Conservation (phyloP, 2,113 vertebrate species). For the Pterophyllum scalare region DNA sequence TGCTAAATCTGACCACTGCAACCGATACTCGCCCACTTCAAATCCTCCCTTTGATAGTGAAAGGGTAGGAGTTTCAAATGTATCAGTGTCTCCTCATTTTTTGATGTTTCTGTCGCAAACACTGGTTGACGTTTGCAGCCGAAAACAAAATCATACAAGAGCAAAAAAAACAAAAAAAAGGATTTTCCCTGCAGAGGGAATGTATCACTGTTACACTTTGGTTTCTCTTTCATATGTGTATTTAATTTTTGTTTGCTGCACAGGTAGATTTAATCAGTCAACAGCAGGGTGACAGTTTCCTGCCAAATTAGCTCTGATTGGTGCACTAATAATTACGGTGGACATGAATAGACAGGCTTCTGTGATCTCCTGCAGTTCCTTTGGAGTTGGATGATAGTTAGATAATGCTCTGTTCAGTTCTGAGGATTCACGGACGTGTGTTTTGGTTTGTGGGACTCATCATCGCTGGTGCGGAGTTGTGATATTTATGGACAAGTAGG, state of each 20-base stretch:
- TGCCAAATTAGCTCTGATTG: slow-evolving; percentile 34
- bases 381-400: slow-evolving; percentile 51
- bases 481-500: slow-evolving; percentile 91
- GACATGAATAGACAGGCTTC: slow-evolving; percentile 39
- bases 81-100: slow-evolving; percentile 63
- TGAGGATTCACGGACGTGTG: slow-evolving; percentile 49
- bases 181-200: slow-evolving; percentile 29
- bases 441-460: slow-evolving; percentile 55
- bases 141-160: slow-evolving; percentile 43
- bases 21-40: slow-evolving; percentile 64
- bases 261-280: slow-evolving; percentile 58
- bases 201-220: slow-evolving; percentile 5
- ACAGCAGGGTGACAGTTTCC: slow-evolving; percentile 44
- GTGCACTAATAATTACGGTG: slow-evolving; percentile 48
- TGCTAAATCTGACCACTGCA: slow-evolving; percentile 75
- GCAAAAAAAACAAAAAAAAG: neutral
- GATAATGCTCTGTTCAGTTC: slow-evolving; percentile 58
- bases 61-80: slow-evolving; percentile 66
- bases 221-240: slow-evolving; percentile 24
- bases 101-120: slow-evolving; percentile 41
- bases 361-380: slow-evolving; percentile 47
- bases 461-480: slow-evolving; percentile 66
- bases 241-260: slow-evolving; percentile 48
- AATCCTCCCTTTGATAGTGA: slow-evolving; percentile 72
- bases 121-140: slow-evolving; percentile 48